Percentiles rank a stretch among this genome's conserved stretches.
These are phyloP conservation scores for Gopherus evgoodei DNA, from an alignment of 2,113 vertebrate genomes.

Conservation along the genomic window DNA sequence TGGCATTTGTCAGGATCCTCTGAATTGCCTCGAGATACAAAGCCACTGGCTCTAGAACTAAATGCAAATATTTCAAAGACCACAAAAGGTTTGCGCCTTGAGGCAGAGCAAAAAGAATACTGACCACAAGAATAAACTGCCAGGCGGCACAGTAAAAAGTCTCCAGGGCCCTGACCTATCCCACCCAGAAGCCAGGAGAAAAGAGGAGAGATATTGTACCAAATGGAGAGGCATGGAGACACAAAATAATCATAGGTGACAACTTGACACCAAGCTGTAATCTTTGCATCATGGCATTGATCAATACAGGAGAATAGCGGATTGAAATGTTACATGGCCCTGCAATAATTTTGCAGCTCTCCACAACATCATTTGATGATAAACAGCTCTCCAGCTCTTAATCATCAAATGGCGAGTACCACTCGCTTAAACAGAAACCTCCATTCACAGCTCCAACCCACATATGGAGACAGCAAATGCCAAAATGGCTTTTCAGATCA, in stretches of 20 bases:
- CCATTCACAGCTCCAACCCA: accelerated
- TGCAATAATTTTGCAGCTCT: not conserved
- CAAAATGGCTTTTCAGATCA: conserved; percentile 19
- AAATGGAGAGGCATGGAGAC: not conserved
- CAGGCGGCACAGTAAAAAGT: not conserved
- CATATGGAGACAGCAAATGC: conserved; percentile 26
- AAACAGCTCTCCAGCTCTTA: conserved; percentile 6
- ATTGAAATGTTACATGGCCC: not conserved
- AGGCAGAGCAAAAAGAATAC: not conserved
- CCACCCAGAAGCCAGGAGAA: not conserved
- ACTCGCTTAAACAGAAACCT: not conserved
- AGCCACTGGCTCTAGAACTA: not conserved
- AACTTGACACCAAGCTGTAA: not conserved
- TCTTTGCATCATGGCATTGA: not conserved
- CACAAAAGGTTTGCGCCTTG: not conserved
- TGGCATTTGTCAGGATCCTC: conserved; percentile 27
- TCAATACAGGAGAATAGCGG: not conserved
- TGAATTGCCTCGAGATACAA: not conserved
- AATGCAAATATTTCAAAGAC: not conserved
- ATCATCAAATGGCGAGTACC: not conserved
- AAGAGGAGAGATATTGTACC: not conserved
- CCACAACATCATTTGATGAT: not conserved
- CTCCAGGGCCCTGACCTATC: not conserved
- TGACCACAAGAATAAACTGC: not conserved
- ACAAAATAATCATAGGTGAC: not conserved